Percentiles rank a stretch among this genome's conserved stretches.
Evolutionary conservation across 2,113 vertebrate genomes (phyloP).

Genomic region (Eurypyga helias): DNA sequence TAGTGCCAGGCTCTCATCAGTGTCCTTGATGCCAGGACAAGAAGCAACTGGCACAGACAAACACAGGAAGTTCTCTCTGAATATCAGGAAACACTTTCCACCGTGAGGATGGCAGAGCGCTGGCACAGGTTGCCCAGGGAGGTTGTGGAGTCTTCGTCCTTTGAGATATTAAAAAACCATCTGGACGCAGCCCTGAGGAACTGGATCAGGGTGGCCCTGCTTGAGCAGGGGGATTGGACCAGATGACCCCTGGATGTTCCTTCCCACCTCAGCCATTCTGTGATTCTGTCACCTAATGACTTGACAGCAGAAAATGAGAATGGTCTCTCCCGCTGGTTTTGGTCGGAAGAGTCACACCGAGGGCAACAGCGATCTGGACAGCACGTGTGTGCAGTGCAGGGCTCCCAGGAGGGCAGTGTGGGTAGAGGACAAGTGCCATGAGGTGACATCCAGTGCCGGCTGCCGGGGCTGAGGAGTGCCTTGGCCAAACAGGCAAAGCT

Average conservation of each 20-base stretch:
- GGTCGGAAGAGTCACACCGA: fast-evolving
- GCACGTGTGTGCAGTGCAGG: fast-evolving
- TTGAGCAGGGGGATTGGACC: too few species aligned
- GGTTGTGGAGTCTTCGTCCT: too few species aligned
- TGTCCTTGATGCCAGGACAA: background rate
- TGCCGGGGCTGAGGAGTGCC: background rate
- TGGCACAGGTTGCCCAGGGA: too few species aligned
- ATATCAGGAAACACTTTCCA: too few species aligned
- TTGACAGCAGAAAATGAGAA: background rate
- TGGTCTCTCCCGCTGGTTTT: fast-evolving
- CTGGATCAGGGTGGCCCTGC: too few species aligned
- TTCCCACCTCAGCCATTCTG: fast-evolving
- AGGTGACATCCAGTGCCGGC: background rate
- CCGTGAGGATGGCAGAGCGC: too few species aligned
- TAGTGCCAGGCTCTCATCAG: background rate
- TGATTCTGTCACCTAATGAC: background rate
- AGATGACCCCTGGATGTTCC: background rate
- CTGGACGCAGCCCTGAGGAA: too few species aligned
- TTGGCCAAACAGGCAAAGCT: fast-evolving
- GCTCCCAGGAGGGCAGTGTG: fast-evolving
- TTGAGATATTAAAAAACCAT: too few species aligned
- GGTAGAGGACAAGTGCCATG: fast-evolving
- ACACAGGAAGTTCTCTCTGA: background rate
- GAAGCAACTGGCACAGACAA: background rate
- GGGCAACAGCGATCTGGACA: too few species aligned